phyloP scores from a whole-genome alignment of 2,797 vertebrate genomes.

The Tenualosa ilisha region DNA sequence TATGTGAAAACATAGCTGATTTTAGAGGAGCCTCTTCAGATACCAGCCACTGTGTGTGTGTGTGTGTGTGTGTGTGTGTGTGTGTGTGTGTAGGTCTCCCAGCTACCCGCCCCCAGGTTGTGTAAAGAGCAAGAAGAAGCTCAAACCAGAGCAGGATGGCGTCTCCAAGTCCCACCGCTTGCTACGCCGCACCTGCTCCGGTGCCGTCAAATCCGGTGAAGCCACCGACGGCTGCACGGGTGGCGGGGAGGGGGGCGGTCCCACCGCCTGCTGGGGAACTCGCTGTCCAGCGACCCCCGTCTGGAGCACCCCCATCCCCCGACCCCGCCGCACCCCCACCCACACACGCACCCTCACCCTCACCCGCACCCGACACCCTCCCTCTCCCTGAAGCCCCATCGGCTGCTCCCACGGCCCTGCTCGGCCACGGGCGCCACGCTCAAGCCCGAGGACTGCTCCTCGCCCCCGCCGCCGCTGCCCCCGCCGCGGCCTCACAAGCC shows the following conservation, averaged over 20 bases:
- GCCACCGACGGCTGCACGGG: slow-evolving; percentile 73
- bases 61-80: background rate
- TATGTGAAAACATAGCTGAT: background rate
- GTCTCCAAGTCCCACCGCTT: slow-evolving; percentile 86
- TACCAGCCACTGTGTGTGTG: background rate
- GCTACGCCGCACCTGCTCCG: slow-evolving; percentile 81
- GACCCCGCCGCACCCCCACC: slow-evolving; percentile 50
- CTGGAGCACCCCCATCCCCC: slow-evolving; percentile 68
- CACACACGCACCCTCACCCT: slow-evolving; percentile 75
- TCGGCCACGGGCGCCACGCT: slow-evolving; percentile 50
- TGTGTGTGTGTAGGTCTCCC: slow-evolving; percentile 75
- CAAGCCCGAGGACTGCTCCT: slow-evolving; percentile 78
- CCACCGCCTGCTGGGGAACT: slow-evolving; percentile 81
- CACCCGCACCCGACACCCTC: slow-evolving; percentile 69
- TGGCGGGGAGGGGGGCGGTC: slow-evolving; percentile 62
- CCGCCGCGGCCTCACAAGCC: slow-evolving; percentile 77
- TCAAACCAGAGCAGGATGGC: slow-evolving; percentile 84
- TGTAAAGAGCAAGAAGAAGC: slow-evolving; percentile 85
- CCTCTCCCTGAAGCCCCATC: slow-evolving; percentile 78
- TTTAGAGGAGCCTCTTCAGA: background rate
- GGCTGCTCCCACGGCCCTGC: slow-evolving; percentile 80
- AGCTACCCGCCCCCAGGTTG: slow-evolving; percentile 90
- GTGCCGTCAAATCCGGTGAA: slow-evolving; percentile 75
- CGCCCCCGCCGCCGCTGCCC: slow-evolving; percentile 62
- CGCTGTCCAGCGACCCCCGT: slow-evolving; percentile 79